A percentile compares a stretch with the other conserved stretches of the same genome.
These are phyloP conservation scores for Stegodyphus mimosarum DNA, from an alignment of 1,140 invertebrate genomes.

Conservation along the genomic window DNA sequence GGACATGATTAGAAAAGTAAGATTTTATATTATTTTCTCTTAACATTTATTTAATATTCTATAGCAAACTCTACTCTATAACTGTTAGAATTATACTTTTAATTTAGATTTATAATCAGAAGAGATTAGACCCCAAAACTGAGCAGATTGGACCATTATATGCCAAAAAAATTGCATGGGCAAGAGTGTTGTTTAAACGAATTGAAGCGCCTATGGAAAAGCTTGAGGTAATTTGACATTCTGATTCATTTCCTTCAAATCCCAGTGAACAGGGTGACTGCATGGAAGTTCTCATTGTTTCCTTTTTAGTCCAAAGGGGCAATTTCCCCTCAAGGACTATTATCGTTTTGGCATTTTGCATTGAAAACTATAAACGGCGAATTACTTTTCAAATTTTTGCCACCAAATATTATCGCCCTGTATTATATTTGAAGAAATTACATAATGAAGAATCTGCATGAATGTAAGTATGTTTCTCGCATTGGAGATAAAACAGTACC, in stretches of 20 bases:
- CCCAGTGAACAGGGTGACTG: no score
- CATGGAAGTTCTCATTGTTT: no score
- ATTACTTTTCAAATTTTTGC: no score
- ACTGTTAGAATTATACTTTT: not conserved
- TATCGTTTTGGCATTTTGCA: no score
- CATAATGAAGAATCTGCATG: no score
- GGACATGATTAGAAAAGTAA: conserved; percentile 43
- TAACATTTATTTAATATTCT: not conserved
- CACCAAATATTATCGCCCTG: no score
- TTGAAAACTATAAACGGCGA: no score
- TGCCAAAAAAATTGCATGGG: conserved; percentile 60
- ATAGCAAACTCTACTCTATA: not conserved
- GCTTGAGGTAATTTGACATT: conserved; percentile 32
- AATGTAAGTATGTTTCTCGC: no score
- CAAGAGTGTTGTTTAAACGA: conserved; percentile 38
- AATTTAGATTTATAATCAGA: conserved; percentile 69
- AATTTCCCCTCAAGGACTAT: no score
- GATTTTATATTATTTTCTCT: not conserved
- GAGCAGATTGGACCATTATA: conserved; percentile 69
- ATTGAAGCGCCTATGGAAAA: conserved; percentile 56
- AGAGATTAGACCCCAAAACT: conserved; percentile 68
- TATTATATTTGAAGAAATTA: no score
- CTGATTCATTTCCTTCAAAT: not conserved
- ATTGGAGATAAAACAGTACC: no score
- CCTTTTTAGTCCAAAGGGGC: no score